Base-by-base conservation (phyloP, 2,797 vertebrate species). In the Onychomys leucogaster region DNA sequence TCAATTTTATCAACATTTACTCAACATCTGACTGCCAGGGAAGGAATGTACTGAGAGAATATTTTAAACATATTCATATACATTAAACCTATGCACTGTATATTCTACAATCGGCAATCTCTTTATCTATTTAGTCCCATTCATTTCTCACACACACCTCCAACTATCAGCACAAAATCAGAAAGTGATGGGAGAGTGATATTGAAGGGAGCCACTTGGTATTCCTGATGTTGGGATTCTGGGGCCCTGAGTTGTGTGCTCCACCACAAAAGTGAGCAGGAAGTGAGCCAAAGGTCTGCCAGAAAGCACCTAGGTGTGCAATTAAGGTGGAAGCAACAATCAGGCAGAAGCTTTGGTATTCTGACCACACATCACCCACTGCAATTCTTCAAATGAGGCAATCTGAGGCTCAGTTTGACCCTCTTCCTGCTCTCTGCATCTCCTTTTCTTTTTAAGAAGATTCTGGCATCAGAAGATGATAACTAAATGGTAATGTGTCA, bases 401-500 rank as follows among this genome's bases (percentile, higher is more conserved):
- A 12, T 59, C 23, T 0, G 37, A 91, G 76, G 61, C 92, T 91
- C 76, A 16, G 59, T 82, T 96, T 97, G 96, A 97, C 90, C 76
- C 55, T 76, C 73, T 92, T 34, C 37, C 73, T 55, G 65, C 27
- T 82, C 73, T 90, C 82, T 61, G 78, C 75, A 87, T 97, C 96
- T 89, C 27, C 1, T 83, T 94, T 94, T 94, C 80, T 81, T 89
- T 71, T 84, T 77, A 34, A 75, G 78, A 67, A 85, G 95, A 97
- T 95, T 71, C 52, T 29, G 76, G 71, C 77, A 65, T 95, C 92
- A 37, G 76, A 88, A 94, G 95, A 93, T 95, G 96, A 17, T 96
- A 91, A 88, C 86, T 96, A 96, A 97, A 97, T 97, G 89, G 83
- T 80, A 93, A 65, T 43, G 76, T 97, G 96, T 96, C 96, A 91